These are phyloP conservation scores for Calephelis perditalis DNA, from an alignment of 2,888 invertebrate species.

Conservation along the genomic window DNA sequence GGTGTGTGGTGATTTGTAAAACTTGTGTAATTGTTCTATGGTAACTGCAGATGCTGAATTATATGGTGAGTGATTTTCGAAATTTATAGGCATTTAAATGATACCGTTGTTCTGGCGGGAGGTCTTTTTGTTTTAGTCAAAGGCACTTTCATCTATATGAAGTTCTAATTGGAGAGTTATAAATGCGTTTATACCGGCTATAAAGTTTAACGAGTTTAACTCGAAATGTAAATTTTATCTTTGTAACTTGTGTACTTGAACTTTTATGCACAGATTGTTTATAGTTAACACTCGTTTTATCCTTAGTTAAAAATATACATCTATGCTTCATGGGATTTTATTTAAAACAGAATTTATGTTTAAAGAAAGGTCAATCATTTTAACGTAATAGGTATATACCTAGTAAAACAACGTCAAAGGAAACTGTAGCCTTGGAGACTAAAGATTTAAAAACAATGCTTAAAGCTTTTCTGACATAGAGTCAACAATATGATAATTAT, in stretches of 20 bases:
- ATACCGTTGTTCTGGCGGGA: slow-evolving; percentile 58
- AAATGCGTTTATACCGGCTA: slow-evolving; percentile 45
- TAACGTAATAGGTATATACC: no score
- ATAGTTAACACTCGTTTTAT: slow-evolving; percentile 27
- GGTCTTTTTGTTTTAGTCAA: slow-evolving; percentile 46
- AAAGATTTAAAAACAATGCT: no score
- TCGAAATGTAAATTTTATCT: slow-evolving; percentile 60
- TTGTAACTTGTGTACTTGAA: slow-evolving; percentile 41
- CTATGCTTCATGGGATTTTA: slow-evolving; percentile 24
- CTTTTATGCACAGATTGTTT: slow-evolving; percentile 38
- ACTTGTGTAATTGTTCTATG: slow-evolving; percentile 49
- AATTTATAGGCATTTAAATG: slow-evolving; percentile 55
- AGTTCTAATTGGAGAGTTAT: slow-evolving; percentile 62
- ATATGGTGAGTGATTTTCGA: slow-evolving; percentile 68
- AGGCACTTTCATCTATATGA: slow-evolving; percentile 58
- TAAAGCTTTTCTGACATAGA: no score
- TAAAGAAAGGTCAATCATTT: no score
- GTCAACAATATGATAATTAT: no score
- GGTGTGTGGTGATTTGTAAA: slow-evolving; percentile 40
- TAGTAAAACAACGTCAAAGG: no score
- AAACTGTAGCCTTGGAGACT: no score
- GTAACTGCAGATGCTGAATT: slow-evolving; percentile 56
- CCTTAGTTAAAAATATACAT: slow-evolving; percentile 17
- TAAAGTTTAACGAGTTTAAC: slow-evolving; percentile 57
- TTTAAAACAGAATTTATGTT: slow-evolving; percentile 24